Evolutionary conservation across 1,140 invertebrate genomes (phyloP).

Genomic region (Zaprionus inermis): DNA sequence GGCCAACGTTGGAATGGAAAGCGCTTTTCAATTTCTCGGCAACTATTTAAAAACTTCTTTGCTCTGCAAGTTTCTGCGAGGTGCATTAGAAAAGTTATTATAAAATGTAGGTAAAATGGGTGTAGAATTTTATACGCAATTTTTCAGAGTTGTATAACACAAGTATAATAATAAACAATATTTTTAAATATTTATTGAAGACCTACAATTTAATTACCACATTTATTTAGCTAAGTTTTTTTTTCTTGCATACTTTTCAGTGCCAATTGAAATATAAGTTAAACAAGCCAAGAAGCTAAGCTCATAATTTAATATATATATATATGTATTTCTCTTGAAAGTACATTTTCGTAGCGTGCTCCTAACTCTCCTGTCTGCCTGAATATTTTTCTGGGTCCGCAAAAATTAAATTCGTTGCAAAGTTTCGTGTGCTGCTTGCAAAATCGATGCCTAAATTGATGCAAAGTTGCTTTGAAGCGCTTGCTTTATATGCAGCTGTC

Average conservation of each 20-base stretch:
- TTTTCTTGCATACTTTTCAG: too few species aligned
- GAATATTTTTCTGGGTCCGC: neutral
- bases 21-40: constrained; percentile 60
- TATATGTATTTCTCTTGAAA: too few species aligned
- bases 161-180: too few species aligned
- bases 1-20: constrained; percentile 57
- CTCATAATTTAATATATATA: too few species aligned
- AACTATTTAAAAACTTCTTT: constrained; percentile 75
- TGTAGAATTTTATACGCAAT: too few species aligned
- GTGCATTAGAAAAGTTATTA: neutral
- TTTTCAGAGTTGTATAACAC: too few species aligned
- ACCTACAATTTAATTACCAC: too few species aligned
- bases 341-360: neutral
- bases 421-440: constrained; percentile 7
- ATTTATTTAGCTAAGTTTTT: too few species aligned
- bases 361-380: neutral
- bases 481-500: constrained; percentile 58
- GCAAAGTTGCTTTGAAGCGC: constrained; percentile 57
- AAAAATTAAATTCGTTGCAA: constrained; percentile 22
- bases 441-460: constrained; percentile 51
- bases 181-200: too few species aligned
- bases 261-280: too few species aligned
- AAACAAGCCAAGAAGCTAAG: too few species aligned
- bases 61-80: neutral
- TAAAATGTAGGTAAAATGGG: neutral